These are phyloP conservation scores for Geophilus truncorum DNA, from an alignment of 2,888 invertebrate species.

Conservation along the genomic window DNA sequence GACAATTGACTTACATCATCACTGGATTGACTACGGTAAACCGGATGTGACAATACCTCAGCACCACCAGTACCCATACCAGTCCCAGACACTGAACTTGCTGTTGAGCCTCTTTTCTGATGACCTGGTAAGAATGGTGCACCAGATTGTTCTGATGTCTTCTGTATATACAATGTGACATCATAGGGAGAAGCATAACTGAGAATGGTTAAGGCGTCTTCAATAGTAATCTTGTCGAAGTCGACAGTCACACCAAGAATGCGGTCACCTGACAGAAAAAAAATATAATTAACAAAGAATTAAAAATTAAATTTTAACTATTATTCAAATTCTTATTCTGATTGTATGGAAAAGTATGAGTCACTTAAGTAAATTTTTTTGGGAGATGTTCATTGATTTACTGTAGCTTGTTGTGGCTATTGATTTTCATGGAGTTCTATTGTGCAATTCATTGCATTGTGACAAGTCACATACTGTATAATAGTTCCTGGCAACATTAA, in stretches of 20 bases:
- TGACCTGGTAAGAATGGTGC: slow-evolving; percentile 37
- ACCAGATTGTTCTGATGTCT: slow-evolving; percentile 49
- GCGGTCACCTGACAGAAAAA: slow-evolving; percentile 65
- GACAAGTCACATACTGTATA: no score
- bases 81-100: slow-evolving; percentile 39
- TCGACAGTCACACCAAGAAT: slow-evolving; percentile 80
- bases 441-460: no score
- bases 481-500: no score
- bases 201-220: slow-evolving; percentile 82
- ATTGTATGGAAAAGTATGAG: no score
- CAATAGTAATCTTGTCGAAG: slow-evolving; percentile 80
- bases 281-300: slow-evolving; percentile 21
- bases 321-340: no score
- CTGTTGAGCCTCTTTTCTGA: slow-evolving; percentile 41
- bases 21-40: slow-evolving; percentile 71
- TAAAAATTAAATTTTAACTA: no score
- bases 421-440: no score
- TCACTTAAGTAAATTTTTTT: no score
- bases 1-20: slow-evolving; percentile 66
- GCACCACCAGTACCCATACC: slow-evolving; percentile 43
- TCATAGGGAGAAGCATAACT: slow-evolving; percentile 89
- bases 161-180: slow-evolving; percentile 69
- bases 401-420: no score
- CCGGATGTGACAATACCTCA: slow-evolving; percentile 64
- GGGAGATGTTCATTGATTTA: no score